Percentiles rank a stretch among this genome's conserved stretches.
Evolutionary conservation across 2,888 invertebrate genomes (phyloP).

Genomic region (Cephus nigrinus): DNA sequence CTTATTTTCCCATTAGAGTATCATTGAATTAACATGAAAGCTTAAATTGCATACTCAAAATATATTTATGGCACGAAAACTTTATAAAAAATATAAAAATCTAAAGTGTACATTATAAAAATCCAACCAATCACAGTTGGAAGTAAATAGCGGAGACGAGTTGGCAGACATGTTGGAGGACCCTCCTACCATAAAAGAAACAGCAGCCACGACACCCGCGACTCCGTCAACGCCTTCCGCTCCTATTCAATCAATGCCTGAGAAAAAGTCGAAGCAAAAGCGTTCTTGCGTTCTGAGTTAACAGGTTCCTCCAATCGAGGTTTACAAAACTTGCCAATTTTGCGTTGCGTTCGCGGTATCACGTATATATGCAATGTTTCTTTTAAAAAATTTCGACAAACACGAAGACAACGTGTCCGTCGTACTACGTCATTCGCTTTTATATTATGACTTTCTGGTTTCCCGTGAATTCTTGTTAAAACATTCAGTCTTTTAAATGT

Average conservation of each 20-base stretch:
- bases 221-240: constrained; percentile 61
- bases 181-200: constrained; percentile 59
- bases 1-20: too few species aligned
- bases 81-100: too few species aligned
- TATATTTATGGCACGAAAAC: too few species aligned
- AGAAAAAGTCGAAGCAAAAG: constrained; percentile 62
- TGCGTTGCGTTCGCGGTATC: constrained; percentile 33
- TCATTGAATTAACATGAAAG: too few species aligned
- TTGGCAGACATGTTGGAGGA: constrained; percentile 64
- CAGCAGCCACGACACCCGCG: constrained; percentile 57
- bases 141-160: constrained; percentile 63
- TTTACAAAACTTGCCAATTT: constrained; percentile 26
- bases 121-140: constrained; percentile 51
- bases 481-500: background rate
- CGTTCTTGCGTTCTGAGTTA: constrained; percentile 63
- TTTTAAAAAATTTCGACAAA: too few species aligned
- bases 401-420: too few species aligned
- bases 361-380: too few species aligned
- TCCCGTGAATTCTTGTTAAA: too few species aligned
- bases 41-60: too few species aligned
- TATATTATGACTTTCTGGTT: constrained; percentile 36
- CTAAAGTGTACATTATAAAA: background rate
- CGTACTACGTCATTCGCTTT: too few species aligned
- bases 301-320: constrained; percentile 39
- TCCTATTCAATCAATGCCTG: constrained; percentile 51